A percentile compares a stretch with the other conserved stretches of the same genome.
Conservation (phyloP, 2,797 vertebrate species). For the Catharus ustulatus region DNA sequence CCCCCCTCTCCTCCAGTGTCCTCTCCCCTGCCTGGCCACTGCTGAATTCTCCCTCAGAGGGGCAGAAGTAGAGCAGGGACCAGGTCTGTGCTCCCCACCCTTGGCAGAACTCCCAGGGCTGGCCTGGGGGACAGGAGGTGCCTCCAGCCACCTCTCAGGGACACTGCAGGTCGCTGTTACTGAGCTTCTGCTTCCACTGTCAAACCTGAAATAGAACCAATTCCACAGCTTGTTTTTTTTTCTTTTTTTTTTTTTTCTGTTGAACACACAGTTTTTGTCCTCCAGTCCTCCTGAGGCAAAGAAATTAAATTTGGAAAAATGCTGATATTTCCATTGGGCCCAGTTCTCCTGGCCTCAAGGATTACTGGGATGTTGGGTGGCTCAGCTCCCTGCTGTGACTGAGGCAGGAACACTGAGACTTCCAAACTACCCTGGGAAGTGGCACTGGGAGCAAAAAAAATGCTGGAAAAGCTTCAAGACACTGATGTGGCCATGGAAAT, state of each 20-base stretch:
- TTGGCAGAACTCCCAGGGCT: not conserved
- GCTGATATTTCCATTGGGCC: not conserved
- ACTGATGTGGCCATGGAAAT: not conserved
- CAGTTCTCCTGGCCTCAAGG: not conserved
- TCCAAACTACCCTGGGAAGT: not conserved
- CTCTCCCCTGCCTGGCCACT: not conserved
- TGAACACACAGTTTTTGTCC: not conserved
- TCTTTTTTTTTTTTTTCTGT: not conserved
- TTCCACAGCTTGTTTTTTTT: not conserved
- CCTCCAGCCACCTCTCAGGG: not conserved
- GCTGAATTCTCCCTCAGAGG: not conserved
- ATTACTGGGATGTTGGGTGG: not conserved
- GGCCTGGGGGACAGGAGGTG: not conserved
- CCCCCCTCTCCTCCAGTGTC: fast-evolving
- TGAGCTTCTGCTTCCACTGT: not conserved
- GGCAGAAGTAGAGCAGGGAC: not conserved
- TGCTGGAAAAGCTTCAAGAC: not conserved
- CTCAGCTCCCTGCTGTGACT: not conserved
- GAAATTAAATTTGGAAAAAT: not conserved
- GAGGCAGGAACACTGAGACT: not conserved
- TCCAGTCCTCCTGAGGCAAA: not conserved
- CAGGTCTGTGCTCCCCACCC: not conserved
- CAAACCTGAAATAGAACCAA: constrained; percentile 1
- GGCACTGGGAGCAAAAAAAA: not conserved
- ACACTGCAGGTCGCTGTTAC: not conserved